These are phyloP conservation scores for Abrostola triplasia DNA, from an alignment of 2,888 invertebrate genomes.

Conservation along the genomic window DNA sequence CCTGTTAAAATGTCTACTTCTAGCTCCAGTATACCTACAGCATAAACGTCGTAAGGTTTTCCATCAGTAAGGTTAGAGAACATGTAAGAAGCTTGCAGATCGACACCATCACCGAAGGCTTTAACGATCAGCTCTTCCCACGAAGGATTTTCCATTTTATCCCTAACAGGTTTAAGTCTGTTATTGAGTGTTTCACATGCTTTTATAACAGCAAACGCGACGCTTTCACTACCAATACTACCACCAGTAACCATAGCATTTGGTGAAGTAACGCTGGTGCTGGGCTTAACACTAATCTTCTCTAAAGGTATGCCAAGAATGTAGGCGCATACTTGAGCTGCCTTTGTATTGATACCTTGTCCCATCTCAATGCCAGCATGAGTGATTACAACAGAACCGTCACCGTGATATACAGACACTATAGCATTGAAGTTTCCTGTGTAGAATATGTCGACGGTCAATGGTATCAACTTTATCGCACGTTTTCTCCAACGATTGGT, in stretches of 20 bases:
- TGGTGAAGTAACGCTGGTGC: slow-evolving; percentile 88
- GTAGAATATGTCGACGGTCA: slow-evolving; percentile 89
- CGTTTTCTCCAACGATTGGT: slow-evolving; percentile 93
- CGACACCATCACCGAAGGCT: slow-evolving; percentile 85
- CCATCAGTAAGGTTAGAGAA: slow-evolving; percentile 80
- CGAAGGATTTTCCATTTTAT: slow-evolving; percentile 82
- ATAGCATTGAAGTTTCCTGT: slow-evolving; percentile 87
- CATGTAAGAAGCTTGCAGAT: slow-evolving; percentile 89
- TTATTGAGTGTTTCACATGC: slow-evolving; percentile 90
- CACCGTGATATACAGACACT: slow-evolving; percentile 90
- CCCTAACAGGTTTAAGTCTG: slow-evolving; percentile 88
- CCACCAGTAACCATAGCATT: slow-evolving; percentile 90
- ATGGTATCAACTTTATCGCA: slow-evolving; percentile 90
- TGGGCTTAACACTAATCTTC: slow-evolving; percentile 90
- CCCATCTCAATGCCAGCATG: slow-evolving; percentile 93
- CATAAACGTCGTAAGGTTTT: slow-evolving; percentile 90
- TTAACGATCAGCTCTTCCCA: slow-evolving; percentile 89
- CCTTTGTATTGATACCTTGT: slow-evolving; percentile 94
- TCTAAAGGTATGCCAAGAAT: slow-evolving; percentile 91
- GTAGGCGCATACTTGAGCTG: slow-evolving; percentile 92
- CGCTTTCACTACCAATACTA: slow-evolving; percentile 90
- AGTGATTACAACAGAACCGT: slow-evolving; percentile 90
- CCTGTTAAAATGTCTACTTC: slow-evolving; percentile 94
- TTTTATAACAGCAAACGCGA: slow-evolving; percentile 87
- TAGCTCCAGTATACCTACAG: slow-evolving; percentile 90